Percentiles rank a stretch among this genome's conserved stretches.
phyloP scores from a whole-genome alignment of 2,888 invertebrate species.

The Oxycera nigricornis region DNA sequence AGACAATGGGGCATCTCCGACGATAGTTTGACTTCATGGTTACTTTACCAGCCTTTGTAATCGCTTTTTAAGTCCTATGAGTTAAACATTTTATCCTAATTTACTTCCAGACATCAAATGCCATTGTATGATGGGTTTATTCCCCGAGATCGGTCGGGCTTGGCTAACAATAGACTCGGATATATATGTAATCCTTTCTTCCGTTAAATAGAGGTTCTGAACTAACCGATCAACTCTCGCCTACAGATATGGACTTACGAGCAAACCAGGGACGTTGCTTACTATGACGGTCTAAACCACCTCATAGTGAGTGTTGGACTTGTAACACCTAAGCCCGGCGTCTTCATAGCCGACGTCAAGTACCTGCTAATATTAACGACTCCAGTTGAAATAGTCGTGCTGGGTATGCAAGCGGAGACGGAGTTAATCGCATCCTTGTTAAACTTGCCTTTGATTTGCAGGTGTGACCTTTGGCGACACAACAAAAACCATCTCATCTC shows the following conservation, averaged over 20 bases:
- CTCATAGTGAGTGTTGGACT: conserved; percentile 93
- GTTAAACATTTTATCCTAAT: not conserved
- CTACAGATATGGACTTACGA: conserved; percentile 88
- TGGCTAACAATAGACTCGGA: conserved; percentile 98
- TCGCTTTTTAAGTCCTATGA: not conserved
- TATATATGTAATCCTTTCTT: conserved; percentile 76
- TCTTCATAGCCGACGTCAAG: conserved; percentile 90
- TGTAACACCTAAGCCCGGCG: conserved; percentile 84
- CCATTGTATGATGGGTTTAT: conserved; percentile 96
- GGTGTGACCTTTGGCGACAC: conserved; percentile 59
- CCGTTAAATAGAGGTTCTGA: not conserved
- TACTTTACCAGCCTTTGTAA: not conserved
- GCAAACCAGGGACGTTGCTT: conserved; percentile 92
- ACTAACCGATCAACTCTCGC: not conserved
- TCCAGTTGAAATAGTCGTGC: conserved; percentile 85
- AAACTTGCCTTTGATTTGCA: conserved; percentile 30
- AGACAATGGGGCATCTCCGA: too few species aligned
- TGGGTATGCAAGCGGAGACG: conserved; percentile 50
- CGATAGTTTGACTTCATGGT: not conserved
- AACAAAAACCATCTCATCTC: conserved; percentile 54
- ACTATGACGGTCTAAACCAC: conserved; percentile 94
- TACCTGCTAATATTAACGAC: conserved; percentile 91
- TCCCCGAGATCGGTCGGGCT: conserved; percentile 93
- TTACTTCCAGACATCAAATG: conserved; percentile 83
- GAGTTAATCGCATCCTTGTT: not conserved